Conservation (phyloP, 2,888 invertebrate genomes). For the Perizoma flavofasciatum region DNA sequence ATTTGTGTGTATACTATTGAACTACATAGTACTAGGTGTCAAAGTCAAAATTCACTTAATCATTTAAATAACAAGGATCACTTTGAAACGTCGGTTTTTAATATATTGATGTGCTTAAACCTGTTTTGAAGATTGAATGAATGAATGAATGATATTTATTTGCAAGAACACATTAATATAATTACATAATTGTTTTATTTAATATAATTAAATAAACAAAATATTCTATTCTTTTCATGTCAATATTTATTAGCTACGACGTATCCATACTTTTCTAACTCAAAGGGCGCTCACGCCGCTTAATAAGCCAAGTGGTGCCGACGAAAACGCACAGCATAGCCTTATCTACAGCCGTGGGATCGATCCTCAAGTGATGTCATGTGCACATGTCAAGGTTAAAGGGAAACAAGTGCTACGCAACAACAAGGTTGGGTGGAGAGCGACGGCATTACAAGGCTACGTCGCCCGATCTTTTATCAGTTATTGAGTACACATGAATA, state of each 20-base stretch:
- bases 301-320: conserved; percentile 79
- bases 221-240: too few species aligned
- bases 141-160: too few species aligned
- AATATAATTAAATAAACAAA: too few species aligned
- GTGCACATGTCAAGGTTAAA: conserved; percentile 37
- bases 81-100: too few species aligned
- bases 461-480: conserved; percentile 19
- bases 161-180: too few species aligned
- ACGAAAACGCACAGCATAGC: conserved; percentile 54
- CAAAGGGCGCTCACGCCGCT: conserved; percentile 62
- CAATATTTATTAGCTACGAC: conserved; percentile 22
- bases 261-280: conserved; percentile 52
- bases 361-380: conserved; percentile 34
- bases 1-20: too few species aligned
- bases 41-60: too few species aligned
- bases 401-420: conserved; percentile 24
- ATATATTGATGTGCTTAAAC: too few species aligned
- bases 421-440: conserved; percentile 19
- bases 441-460: conserved; percentile 16
- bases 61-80: too few species aligned
- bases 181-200: too few species aligned
- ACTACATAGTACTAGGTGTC: too few species aligned
- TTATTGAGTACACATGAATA: conserved; percentile 17
- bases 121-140: too few species aligned
- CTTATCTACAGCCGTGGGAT: conserved; percentile 39